Evolutionary conservation across 2,888 invertebrate genomes (phyloP), one percentile per base, ranked within the genome.

Genomic region (Syrista parreyssii): DNA sequence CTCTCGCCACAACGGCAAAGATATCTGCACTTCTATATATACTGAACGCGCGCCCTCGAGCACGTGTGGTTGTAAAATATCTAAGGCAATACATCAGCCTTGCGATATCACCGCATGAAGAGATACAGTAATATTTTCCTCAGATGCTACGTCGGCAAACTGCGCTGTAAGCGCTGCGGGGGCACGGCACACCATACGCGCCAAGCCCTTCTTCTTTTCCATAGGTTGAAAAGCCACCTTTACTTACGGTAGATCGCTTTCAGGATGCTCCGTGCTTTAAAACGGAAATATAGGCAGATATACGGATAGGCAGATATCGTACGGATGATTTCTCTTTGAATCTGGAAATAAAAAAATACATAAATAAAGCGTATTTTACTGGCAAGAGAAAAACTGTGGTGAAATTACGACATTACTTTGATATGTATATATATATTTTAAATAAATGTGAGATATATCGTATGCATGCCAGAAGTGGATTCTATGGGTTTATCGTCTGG

Each of bases 51-150:
- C 32, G 32, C 71, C 32, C 71, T 33, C 31, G 71, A 71, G 84
- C 85, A 33, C 72, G 74, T 73, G 83, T 84, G 83, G 86, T 85
- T 85, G 87, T 87, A 85, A 88, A 88, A 86, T 85, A 88, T 88
- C 88, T 86, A 81, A 83, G 82, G 87, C 86, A 84, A 89, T 89
- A 85, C 86, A 88, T 89, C 88, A 89, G 55, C 86, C 80, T 78
- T 80, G 82, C 86, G 87, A 88, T 89, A 88, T 89, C 88, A 89
- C 86, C 82, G 83, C 84, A 82, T 79, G 79, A 82, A 84, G 83
- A 86, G 83, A 88, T 87, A 85, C 84, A 81, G 85, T 82, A 84
- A 87, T 87, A 87, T 87, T 88, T 87, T 79, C 84, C 81, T 78
- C 76, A 79, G 79, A 84, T 82, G 84, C 77, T 81, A 79, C 82